Evolutionary conservation across 2,888 invertebrate genomes (phyloP).

Genomic region (Oxyteleia sp.): DNA sequence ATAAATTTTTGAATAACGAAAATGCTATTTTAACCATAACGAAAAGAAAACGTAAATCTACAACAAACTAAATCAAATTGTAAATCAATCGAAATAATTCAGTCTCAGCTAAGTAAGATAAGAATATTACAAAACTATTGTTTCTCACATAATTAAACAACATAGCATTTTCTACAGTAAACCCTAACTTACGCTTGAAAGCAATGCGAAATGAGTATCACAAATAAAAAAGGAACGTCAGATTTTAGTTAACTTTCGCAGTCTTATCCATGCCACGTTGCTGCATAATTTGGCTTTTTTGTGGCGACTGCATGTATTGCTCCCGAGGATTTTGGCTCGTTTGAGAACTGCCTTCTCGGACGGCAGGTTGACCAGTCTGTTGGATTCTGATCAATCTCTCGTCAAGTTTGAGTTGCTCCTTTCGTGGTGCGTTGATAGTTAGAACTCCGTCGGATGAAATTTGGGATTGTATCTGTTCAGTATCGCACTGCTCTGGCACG

Average conservation of each 20-base stretch:
- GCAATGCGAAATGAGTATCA: conserved; percentile 15
- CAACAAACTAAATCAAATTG: no score
- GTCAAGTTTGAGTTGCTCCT: conserved; percentile 82
- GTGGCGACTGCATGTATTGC: conserved; percentile 35
- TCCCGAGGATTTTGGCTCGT: conserved; percentile 41
- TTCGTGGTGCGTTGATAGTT: conserved; percentile 91
- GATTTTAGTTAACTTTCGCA: conserved; percentile 52
- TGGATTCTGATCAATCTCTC: conserved; percentile 81
- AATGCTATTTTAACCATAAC: no score
- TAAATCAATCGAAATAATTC: no score
- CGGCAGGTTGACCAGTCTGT: conserved; percentile 82
- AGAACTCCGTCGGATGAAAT: conserved; percentile 62
- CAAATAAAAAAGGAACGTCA: neutral
- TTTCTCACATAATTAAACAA: neutral
- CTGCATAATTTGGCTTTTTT: conserved; percentile 63
- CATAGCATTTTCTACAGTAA: neutral
- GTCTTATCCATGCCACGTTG: conserved; percentile 60
- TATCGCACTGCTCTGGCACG: conserved; percentile 89
- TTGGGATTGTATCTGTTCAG: conserved; percentile 88
- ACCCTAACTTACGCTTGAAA: neutral
- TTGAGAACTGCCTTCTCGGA: conserved; percentile 51
- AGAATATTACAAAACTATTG: neutral
- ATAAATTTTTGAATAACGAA: no score
- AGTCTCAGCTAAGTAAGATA: no score
- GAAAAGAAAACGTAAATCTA: neutral